Evolutionary conservation across 2,888 invertebrate species (phyloP), one percentile per base, ranked within the genome.

Genomic region (Cabera pusaria): DNA sequence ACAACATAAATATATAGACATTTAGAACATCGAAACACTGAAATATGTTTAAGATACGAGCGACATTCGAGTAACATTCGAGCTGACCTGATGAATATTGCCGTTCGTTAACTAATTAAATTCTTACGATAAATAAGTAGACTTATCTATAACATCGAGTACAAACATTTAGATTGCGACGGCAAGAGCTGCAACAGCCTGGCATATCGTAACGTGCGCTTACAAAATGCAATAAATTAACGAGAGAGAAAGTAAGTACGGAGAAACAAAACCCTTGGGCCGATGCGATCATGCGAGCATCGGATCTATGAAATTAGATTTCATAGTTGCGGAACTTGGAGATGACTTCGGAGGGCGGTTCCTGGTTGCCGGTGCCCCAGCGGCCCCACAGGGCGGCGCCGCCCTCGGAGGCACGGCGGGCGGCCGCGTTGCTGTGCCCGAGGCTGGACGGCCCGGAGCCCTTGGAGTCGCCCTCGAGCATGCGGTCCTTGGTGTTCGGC

Each of bases 261-360:
- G 45, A 34, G 44, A 38, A 40, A 36, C 12, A 36, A 32, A 39
- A 39, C 41, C 21, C 35, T 28, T 29, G 26, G 39, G 33, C 44
- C 44, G 31, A 52, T 38, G 44, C 35, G 10, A 11, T n/a, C 4
- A 27, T 10, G 38, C 11, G 2, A 44, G 39, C 16, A 16, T 33
- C 41, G 32, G 43, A 40, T 45, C 27, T 38, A 35, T 42, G 25
- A 34, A 40, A 14, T 95, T 96, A 97, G 74, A 97, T 96, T 86
- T 97, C 96, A 87, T 97, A 97, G 86, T 97, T 97, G 79, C 96
- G 93, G 85, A 96, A 96, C 83, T 96, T 96, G 79, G 91, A 94
- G 84, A 95, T 94, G 62, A 96, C 93, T 72, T 96, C 95, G 54
- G 92, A 92, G 16, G 95, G 93, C 12, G 95, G 93, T 49, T 95